A percentile compares a stretch with the other conserved stretches of the same genome.
phyloP scores from a whole-genome alignment of 2,888 invertebrate genomes.

The Metallyticus violacea region DNA sequence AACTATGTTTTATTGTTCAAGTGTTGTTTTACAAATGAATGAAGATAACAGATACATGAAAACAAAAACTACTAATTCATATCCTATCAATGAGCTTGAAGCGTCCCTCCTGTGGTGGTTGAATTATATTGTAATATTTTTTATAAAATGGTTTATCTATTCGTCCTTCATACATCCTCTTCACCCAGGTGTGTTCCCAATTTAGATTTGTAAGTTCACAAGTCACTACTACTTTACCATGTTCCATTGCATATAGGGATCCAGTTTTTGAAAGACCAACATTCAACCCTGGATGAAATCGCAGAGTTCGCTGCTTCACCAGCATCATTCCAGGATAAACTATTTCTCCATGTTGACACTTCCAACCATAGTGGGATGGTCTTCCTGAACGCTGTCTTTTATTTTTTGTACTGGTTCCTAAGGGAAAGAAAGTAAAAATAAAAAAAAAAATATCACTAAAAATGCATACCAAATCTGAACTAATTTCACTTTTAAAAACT shows the following conservation, averaged over 20 bases:
- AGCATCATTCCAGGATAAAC: slow-evolving; percentile 67
- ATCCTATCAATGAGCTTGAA: slow-evolving; percentile 75
- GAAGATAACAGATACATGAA: background rate
- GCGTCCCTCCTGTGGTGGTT: slow-evolving; percentile 70
- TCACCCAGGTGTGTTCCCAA: slow-evolving; percentile 74
- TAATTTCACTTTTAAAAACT: no score
- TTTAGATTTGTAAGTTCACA: slow-evolving; percentile 78
- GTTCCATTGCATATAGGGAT: slow-evolving; percentile 74
- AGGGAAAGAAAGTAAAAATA: background rate
- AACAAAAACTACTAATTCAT: slow-evolving; percentile 43
- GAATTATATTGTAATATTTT: slow-evolving; percentile 82
- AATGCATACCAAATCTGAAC: no score
- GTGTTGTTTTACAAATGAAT: background rate
- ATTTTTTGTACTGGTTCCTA: slow-evolving; percentile 67
- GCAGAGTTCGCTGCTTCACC: slow-evolving; percentile 63
- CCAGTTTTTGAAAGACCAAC: slow-evolving; percentile 78
- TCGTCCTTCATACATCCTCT: slow-evolving; percentile 61
- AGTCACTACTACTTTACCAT: slow-evolving; percentile 76
- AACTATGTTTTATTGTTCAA: background rate
- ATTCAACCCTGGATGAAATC: slow-evolving; percentile 79
- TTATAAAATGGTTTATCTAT: slow-evolving; percentile 69
- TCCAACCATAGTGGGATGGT: slow-evolving; percentile 77
- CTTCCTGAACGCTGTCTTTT: slow-evolving; percentile 58
- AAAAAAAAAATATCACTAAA: background rate
- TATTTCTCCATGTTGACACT: slow-evolving; percentile 65